Conservation (phyloP, 2,113 vertebrate genomes). For the Lasiurus borealis region DNA sequence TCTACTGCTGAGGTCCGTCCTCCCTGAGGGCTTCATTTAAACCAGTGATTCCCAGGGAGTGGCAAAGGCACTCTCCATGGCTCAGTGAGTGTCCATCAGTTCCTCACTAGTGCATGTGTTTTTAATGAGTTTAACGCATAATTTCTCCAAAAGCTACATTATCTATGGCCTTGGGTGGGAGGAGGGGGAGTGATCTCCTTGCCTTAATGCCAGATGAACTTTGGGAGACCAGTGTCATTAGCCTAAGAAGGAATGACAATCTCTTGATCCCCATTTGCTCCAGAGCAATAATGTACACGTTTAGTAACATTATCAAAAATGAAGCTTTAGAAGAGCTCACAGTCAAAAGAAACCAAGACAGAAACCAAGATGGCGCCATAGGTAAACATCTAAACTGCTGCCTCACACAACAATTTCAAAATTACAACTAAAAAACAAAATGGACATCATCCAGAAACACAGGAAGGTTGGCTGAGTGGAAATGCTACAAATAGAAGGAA, state of each 20-base stretch:
- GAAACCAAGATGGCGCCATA: too few species aligned
- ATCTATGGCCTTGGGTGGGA: background rate
- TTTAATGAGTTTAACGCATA: slow-evolving; percentile 63
- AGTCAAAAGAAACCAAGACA: too few species aligned
- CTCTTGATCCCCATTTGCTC: slow-evolving; percentile 32
- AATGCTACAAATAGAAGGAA: too few species aligned
- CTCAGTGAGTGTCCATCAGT: fast-evolving
- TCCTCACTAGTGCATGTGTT: background rate
- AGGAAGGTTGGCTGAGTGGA: too few species aligned
- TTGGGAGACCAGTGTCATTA: background rate
- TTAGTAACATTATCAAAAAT: background rate
- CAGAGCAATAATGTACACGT: background rate
- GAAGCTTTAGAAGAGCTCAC: too few species aligned
- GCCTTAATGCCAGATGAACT: slow-evolving; percentile 54
- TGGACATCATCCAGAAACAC: too few species aligned
- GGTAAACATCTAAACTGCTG: too few species aligned
- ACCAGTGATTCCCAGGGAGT: background rate
- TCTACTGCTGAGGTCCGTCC: fast-evolving
- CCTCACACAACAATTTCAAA: too few species aligned
- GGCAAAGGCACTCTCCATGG: background rate
- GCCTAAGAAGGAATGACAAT: background rate
- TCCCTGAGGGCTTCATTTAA: background rate
- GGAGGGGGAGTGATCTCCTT: background rate
- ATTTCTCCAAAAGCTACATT: slow-evolving; percentile 66
- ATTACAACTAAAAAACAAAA: too few species aligned